Percentiles rank a stretch among this genome's conserved stretches.
phyloP scores from a whole-genome alignment of 2,888 invertebrate genomes.

The Atethmia centrago region DNA sequence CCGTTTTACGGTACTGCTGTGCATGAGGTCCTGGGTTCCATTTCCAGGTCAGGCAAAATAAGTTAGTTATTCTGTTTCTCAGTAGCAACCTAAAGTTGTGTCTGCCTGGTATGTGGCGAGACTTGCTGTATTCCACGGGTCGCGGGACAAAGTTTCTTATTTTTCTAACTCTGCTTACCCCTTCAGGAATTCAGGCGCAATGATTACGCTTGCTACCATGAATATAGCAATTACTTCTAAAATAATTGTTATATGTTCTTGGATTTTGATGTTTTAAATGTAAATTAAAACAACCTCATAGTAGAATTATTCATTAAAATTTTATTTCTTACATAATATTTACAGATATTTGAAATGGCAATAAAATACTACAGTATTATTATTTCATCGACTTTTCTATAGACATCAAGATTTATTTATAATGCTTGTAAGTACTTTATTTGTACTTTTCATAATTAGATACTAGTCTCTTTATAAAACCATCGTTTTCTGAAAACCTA shows the following conservation, averaged over 20 bases:
- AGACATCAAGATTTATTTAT: slow-evolving; percentile 17
- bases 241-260: not conserved
- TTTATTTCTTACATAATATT: slow-evolving; percentile 42
- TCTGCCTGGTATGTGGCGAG: not conserved
- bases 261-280: not conserved
- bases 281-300: slow-evolving; percentile 1
- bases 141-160: not conserved
- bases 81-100: too few relatives aligned
- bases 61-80: too few relatives aligned
- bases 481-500: not conserved
- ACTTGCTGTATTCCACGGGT: not conserved
- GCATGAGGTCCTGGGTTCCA: too few relatives aligned
- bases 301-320: slow-evolving; percentile 6
- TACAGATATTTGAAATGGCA: slow-evolving; percentile 27
- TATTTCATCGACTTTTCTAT: not conserved
- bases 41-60: too few relatives aligned
- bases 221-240: not conserved
- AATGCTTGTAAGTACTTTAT: slow-evolving; percentile 19
- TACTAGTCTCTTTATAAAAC: not conserved
- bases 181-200: not conserved
- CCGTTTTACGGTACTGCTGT: too few relatives aligned
- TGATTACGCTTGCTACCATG: not conserved
- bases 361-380: slow-evolving; percentile 9
- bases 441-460: slow-evolving; percentile 11
- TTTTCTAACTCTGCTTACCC: not conserved